Conservation (phyloP, 2,113 vertebrate genomes). For the Cryptomyrus ogoouensis region DNA sequence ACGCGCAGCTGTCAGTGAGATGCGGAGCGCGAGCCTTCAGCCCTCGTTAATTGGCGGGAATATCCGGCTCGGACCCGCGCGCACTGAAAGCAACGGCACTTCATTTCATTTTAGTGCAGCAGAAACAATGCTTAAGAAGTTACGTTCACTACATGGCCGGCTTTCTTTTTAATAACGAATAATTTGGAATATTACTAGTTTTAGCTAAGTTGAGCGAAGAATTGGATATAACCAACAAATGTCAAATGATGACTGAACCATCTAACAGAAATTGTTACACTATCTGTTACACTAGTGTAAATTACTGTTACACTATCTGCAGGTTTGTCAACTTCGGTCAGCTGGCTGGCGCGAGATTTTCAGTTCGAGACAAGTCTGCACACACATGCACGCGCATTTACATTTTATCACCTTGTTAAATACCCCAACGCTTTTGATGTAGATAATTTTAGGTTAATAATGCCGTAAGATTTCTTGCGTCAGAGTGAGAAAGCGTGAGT, state of each 20-base stretch:
- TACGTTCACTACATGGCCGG: not conserved
- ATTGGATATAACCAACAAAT: not conserved
- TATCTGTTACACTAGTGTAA: not conserved
- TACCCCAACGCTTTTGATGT: too few species aligned
- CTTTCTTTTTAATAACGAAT: not conserved
- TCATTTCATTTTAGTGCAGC: not conserved
- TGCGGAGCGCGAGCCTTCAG: not conserved
- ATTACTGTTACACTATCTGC: not conserved
- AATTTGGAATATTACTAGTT: not conserved
- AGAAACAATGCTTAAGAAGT: not conserved
- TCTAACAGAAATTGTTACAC: not conserved
- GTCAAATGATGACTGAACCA: not conserved
- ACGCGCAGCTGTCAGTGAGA: conserved; percentile 9
- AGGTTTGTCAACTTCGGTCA: too few species aligned
- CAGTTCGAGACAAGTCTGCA: too few species aligned
- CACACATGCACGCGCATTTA: too few species aligned
- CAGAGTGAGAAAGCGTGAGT: too few species aligned
- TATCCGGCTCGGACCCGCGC: not conserved
- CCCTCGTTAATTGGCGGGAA: not conserved
- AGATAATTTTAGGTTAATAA: too few species aligned
- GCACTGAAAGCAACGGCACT: not conserved
- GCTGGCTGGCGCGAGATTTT: too few species aligned
- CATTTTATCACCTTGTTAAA: too few species aligned
- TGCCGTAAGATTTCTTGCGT: too few species aligned
- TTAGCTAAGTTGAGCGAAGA: not conserved